phyloP scores from a whole-genome alignment of 2,113 vertebrate species.

The Marmota monax region DNA sequence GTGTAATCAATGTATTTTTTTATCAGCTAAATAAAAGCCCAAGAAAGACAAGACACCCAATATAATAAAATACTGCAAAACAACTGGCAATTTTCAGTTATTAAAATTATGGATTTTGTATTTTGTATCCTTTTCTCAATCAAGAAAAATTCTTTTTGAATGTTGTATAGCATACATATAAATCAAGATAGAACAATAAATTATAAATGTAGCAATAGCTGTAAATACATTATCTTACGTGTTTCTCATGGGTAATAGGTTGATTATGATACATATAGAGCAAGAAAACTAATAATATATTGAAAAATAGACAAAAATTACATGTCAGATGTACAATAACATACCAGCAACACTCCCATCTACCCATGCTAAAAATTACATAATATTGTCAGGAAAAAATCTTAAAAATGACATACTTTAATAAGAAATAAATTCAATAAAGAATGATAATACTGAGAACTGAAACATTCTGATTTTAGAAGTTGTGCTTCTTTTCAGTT shows the following conservation, averaged over 20 bases:
- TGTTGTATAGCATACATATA: slow-evolving; percentile 99
- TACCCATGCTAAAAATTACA: slow-evolving; percentile 91
- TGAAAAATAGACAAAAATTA: slow-evolving; percentile 90
- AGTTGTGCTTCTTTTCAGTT: no score
- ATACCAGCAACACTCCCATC: slow-evolving; percentile 92
- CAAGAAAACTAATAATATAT: slow-evolving; percentile 90
- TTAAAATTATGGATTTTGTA: slow-evolving; percentile 92
- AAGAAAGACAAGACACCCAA: slow-evolving; percentile 91
- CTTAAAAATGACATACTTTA: slow-evolving; percentile 69
- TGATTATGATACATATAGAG: slow-evolving; percentile 93
- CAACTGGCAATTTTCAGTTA: slow-evolving; percentile 93
- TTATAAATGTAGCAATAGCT: slow-evolving; percentile 99
- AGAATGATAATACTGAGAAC: no score
- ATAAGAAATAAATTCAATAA: no score
- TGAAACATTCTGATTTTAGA: no score
- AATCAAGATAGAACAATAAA: slow-evolving; percentile 99
- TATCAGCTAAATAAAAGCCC: slow-evolving; percentile 93
- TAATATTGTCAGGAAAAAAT: slow-evolving; percentile 94
- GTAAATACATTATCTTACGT: slow-evolving; percentile 96
- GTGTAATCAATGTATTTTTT: slow-evolving; percentile 92
- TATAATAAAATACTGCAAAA: slow-evolving; percentile 94
- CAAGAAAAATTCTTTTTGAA: slow-evolving; percentile 97
- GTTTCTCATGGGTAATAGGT: slow-evolving; percentile 95
- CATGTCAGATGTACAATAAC: slow-evolving; percentile 89
- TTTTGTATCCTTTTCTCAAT: slow-evolving; percentile 94